Evolutionary conservation across 2,888 invertebrate genomes (phyloP).

Genomic region (Poecilobothrus nobilitatus): DNA sequence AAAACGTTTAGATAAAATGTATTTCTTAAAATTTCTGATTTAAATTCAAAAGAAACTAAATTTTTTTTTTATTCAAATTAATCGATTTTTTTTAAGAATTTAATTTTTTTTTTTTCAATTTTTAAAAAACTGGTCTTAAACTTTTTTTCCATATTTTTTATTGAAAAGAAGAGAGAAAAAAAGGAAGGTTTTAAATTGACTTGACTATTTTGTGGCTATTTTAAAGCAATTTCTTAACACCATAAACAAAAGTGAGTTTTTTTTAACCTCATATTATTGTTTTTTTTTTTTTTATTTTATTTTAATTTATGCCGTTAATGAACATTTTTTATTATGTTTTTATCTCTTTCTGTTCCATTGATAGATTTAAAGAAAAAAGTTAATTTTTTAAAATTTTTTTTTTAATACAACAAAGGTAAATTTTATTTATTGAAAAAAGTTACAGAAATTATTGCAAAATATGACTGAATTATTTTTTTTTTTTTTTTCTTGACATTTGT

Average conservation of each 20-base stretch:
- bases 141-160: too few relatives aligned
- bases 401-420: not conserved
- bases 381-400: not conserved
- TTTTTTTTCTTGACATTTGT: not conserved
- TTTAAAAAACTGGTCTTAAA: too few relatives aligned
- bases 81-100: not conserved
- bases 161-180: too few relatives aligned
- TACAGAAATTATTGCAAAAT: not conserved
- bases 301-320: too few relatives aligned
- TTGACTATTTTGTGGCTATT: not conserved
- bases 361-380: not conserved
- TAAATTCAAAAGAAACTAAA: too few relatives aligned
- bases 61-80: not conserved
- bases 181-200: too few relatives aligned
- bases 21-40: too few relatives aligned
- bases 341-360: too few relatives aligned
- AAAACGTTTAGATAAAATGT: too few relatives aligned
- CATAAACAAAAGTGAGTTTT: not conserved
- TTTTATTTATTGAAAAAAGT: not conserved
- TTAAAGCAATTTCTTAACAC: constrained; percentile 1
- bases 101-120: too few relatives aligned
- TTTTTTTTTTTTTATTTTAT: not conserved
- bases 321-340: not conserved
- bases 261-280: not conserved
- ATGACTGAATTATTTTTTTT: not conserved